Evolutionary conservation across 2,113 vertebrate species (phyloP), one percentile per base, ranked within the genome.

Genomic region (Periophthalmodon schlosseri): DNA sequence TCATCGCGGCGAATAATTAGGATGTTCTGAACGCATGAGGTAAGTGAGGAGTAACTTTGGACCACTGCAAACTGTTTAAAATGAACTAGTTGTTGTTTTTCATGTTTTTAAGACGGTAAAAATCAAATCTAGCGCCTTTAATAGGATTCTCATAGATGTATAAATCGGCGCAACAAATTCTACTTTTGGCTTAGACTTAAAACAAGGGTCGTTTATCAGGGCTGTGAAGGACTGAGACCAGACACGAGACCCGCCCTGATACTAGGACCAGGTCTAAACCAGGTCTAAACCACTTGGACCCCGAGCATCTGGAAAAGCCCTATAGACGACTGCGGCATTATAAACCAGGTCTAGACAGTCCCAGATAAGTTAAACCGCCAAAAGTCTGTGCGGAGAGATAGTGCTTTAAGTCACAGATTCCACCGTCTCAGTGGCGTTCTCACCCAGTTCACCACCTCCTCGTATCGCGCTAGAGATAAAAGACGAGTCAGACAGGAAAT

Each of bases 361-460:
- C 57, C 8, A 84, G 88, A 91, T 89, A 82, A 89, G 36, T 79
- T 69, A 77, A 72, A 72, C 50, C 18, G 39, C 78, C 74, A 44
- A 84, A 86, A 91, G 86, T 10, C 69, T 28, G 18, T 73, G 84
- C 84, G 86, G 85, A 72, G 74, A n/a, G 63, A 82, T 47, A 58
- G 81, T 46, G 0, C 15, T 63, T 28, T 87, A 88, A 88, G 73
- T 33, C 46, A 64, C 2, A 70, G 57, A 69, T 67, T 50, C 63
- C 61, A 57, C n/a, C 34, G 16, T 70, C 68, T 52, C 68, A 47
- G 21, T n/a, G 49, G 75, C 50, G 78, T 39, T 73, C 79, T 87
- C 86, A 80, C 76, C 3, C 10, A 54, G 74, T 65, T 83, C 68
- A 77, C 65, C 69, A 77, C 68, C 69, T 73, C 74, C 76, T 83